Evolutionary conservation across 2,888 invertebrate species (phyloP).

Genomic region (Tetranychus piercei): DNA sequence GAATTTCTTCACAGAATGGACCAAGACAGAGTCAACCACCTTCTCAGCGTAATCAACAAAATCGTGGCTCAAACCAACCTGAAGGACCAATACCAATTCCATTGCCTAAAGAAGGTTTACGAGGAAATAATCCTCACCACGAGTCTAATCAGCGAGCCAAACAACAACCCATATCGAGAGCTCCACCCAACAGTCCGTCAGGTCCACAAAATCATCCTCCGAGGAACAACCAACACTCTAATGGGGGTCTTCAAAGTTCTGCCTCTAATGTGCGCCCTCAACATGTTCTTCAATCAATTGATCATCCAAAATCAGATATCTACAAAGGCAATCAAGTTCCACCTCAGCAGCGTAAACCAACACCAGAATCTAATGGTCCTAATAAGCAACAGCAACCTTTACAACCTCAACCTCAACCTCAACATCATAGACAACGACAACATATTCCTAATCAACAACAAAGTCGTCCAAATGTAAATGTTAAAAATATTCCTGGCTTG

Average conservation of each 20-base stretch:
- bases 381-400: background rate
- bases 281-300: background rate
- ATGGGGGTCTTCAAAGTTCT: background rate
- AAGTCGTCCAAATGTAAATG: background rate
- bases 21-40: background rate
- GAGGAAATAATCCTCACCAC: background rate
- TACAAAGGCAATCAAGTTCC: background rate
- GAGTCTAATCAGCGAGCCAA: background rate
- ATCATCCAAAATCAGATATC: background rate
- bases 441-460: background rate
- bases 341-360: background rate
- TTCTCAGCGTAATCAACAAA: background rate
- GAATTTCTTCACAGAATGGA: background rate
- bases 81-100: constrained; percentile 1
- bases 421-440: background rate
- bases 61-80: background rate
- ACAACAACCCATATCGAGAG: background rate
- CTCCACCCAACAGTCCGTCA: no score
- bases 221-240: background rate
- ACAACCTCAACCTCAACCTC: background rate
- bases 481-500: background rate
- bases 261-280: background rate
- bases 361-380: background rate
- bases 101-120: background rate
- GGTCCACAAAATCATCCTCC: background rate